Base-by-base conservation (phyloP, 2,797 vertebrate species). In the Etheostoma nigrum region DNA sequence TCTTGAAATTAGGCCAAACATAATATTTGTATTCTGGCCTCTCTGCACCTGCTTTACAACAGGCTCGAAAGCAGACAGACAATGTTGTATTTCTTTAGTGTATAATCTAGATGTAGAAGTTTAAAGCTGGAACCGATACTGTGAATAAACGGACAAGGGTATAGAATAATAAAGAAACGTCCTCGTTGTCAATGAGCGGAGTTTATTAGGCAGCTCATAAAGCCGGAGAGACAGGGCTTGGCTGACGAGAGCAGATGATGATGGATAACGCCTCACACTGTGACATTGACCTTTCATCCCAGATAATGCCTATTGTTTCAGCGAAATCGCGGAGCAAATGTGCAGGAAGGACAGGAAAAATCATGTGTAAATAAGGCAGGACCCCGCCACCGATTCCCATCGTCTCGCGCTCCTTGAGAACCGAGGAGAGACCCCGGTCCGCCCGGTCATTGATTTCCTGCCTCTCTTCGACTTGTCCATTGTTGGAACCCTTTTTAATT, bases 231-330 rank as follows among this genome's bases (percentile, higher is more conserved):
- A 83, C 87, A 65, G 49, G 68, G 82, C 82, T 84, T 74, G 88
- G 76, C 83, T 91, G 88, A 92, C 91, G 91, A 82, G 94, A 95
- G 93, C 91, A 94, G 93, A 95, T 95, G 94, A 94, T 96, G 96
- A 97, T 96, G 94, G 95, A 97, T 97, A 86, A 94, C 91, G 91
- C 94, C 94, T 93, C 89, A 75, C 89, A 86, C 93, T 91, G 95
- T 96, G 97, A 97, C 97, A 97, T 95, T 97, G 96, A 97, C 96
- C 97, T 96, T 96, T 95, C 95, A 95, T 94, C 95, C 94, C 91
- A 96, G 96, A 98, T 97, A 97, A 97, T 96, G 93, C 85, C 96
- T 91, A 97, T 98, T 98, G 97, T 98, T 96, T 95, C 86, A 91
- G 36, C 85, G 82, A 95, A 94, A 89, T 94, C 89, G 86, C 92